Evolutionary conservation across 2,797 vertebrate genomes (phyloP), one percentile per base, ranked within the genome.

Genomic region (Sebastes ruberrimus): DNA sequence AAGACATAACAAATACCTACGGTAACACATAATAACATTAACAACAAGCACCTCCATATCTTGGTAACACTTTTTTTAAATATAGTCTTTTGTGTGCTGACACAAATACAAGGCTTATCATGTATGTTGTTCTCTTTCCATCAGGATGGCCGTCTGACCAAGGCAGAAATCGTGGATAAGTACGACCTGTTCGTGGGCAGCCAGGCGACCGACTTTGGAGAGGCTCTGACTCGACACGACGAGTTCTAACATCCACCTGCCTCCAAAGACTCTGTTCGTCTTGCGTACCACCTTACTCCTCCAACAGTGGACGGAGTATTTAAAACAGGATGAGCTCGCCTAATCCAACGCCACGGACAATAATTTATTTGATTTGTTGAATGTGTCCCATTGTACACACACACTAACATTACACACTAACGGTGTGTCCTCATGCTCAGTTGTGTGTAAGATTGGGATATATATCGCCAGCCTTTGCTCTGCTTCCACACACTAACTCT

Each of bases 201-300:
- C 91, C 98, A 99, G 93, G 98, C 97, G n/a, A 99, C 98, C 28
- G 98, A 99, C 95, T 99, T 99, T 5, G 98, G 98, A 27, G 98
- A 99, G 86, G 98, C 98, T 64, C 93, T 99, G 88, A 98, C 97
- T 86, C 95, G 97, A 80, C 98, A 99, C 0, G 98, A 99, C 14
- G 98, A 99, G 85, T 99, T 99, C 93, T 99, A 95, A 92, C 66
- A 46, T 57, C 70, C 7, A 1, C 57, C 65, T 32, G 62, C 81
- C 69, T 83, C 79, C 77, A 92, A 66, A 89, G 91, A 94, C 90
- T 90, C 42, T 82, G 76, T 84, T 88, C 73, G 78, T 89, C 80
- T 85, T 74, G 76, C 53, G 67, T 74, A 72, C 84, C 80, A 82
- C 64, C 72, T 7, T 30, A 65, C 69, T 78, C 74, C 66, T 83